Base-by-base conservation (phyloP, 2,113 vertebrate genomes). In the Ammospiza nelsoni region DNA sequence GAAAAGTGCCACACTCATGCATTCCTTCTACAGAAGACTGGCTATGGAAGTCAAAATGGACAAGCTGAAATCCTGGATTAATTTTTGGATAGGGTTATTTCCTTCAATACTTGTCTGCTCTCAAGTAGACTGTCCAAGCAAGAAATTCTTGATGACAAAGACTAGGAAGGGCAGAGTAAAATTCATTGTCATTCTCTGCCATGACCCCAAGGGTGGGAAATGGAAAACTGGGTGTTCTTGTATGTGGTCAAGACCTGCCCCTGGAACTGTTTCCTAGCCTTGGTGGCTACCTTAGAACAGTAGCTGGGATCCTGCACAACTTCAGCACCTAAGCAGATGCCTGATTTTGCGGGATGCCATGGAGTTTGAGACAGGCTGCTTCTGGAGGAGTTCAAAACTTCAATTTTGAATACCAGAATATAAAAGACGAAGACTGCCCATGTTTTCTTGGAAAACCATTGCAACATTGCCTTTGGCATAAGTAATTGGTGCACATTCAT, bases 1-100 rank as follows among this genome's bases (percentile, higher is more conserved):
- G 58, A 22, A 27, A 43, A 69, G 39, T 29, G 22, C 12, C 44
- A 27, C 0, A 3, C 16, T 88, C 18, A 22, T 5, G 22, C 0
- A 5, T 37, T 73, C 28, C 54, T 57, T 76, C 24, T 12, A 41
- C 5, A 37, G 51, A 61, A 23, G 75, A 84, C 77, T 46, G 19
- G 19, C 35, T 71, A 43, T 3, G 9, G 41, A 76, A 69, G 55
- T 58, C 6, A 81, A 88, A 86, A 86, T 49, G 6, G 22, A 84
- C 10, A 46, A 24, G 41, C 29, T 5, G 10, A 73, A 84, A 77
- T 67, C 22, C 29, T 48, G 19, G 6, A 20, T 43, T 72, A 51
- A 63, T 57, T 85, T 82, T 25, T 19, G 33, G 31, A 77, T 27
- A 14, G 12, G 5, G 12, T n/a, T 51, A 23, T 75, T 39, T 82